Evolutionary conservation across 2,888 invertebrate genomes (phyloP), one percentile per base, ranked within the genome.

Genomic region (Ennomos fuscantarius): DNA sequence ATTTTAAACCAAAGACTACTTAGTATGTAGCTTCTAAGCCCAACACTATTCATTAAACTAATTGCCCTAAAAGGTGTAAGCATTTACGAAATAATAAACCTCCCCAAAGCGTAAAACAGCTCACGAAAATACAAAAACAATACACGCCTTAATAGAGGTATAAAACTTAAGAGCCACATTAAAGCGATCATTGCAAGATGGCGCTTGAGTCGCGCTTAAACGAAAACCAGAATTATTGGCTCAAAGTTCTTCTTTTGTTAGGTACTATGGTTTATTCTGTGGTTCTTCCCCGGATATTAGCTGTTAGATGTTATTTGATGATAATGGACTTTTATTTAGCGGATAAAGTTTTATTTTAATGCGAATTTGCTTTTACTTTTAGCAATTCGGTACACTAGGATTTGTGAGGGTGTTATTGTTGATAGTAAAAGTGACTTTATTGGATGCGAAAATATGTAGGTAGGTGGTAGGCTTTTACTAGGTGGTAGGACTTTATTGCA

Each of bases 261-360:
- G 24, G 5, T 24, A 24, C 24, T 24, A 6, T 3, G 3, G 3
- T 24, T 2, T 24, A 24, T 24, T 24, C 24, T 24, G 24, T 24
- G 24, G 24, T 24, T 15, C 15, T 15, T 15, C 15, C 24, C 24
- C 42, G 3, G 11, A 40, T 42, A 50, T 47, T 47, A 40, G 42
- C 43, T 43, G 8, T 35, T 37, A 60, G 40, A 51, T 47, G 47
- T n/a, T 39, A 42, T 37, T 56, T 54, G 37, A 56, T 42, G 60
- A 62, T 58, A 45, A 58, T 58, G 53, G 58, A 49, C 12, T 44
- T 57, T 56, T 36, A 36, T 50, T 51, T 51, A 13, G 13, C n/a
- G 9, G 47, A 11, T 35, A 43, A 40, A 42, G 9, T 43, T 36
- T 52, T 54, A 50, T 54, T 55, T 44, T 10, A 42, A 24, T 40